Percentiles rank a stretch among this genome's conserved stretches.
phyloP scores from a whole-genome alignment of 2,797 vertebrate species.

The Stomatorhinus walkeri region DNA sequence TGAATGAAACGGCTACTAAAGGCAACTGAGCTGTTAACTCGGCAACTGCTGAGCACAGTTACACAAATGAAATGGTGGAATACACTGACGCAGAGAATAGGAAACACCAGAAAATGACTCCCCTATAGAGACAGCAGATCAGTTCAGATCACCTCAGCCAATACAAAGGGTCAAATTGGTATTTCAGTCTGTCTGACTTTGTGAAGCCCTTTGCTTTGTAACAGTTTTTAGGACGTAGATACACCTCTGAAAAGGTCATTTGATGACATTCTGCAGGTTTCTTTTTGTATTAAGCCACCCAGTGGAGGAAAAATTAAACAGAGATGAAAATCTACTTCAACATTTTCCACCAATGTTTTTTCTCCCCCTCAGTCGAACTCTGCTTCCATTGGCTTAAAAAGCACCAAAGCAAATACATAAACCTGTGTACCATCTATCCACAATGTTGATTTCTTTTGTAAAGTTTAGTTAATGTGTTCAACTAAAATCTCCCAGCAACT shows the following conservation, averaged over 20 bases:
- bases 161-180: not conserved
- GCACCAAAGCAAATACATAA: not conserved
- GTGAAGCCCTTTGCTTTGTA: constrained; percentile 26
- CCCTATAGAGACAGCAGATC: constrained; percentile 19
- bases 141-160: not conserved
- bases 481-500: not conserved
- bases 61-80: not conserved
- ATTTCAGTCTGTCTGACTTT: constrained; percentile 9
- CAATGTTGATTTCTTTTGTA: not conserved
- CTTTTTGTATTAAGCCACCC: constrained; percentile 24
- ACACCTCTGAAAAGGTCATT: constrained; percentile 36
- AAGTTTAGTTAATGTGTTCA: not conserved
- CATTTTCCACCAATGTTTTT: constrained; percentile 24
- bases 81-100: not conserved
- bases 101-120: constrained; percentile 13
- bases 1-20: not conserved
- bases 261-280: constrained; percentile 30
- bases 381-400: not conserved
- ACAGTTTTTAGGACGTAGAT: constrained; percentile 32
- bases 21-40: not conserved
- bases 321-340: constrained; percentile 11
- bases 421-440: not conserved
- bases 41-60: not conserved
- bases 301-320: constrained; percentile 34
- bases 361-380: not conserved